Conservation (phyloP, 2,113 vertebrate species). For the Uropsilus gracilis region DNA sequence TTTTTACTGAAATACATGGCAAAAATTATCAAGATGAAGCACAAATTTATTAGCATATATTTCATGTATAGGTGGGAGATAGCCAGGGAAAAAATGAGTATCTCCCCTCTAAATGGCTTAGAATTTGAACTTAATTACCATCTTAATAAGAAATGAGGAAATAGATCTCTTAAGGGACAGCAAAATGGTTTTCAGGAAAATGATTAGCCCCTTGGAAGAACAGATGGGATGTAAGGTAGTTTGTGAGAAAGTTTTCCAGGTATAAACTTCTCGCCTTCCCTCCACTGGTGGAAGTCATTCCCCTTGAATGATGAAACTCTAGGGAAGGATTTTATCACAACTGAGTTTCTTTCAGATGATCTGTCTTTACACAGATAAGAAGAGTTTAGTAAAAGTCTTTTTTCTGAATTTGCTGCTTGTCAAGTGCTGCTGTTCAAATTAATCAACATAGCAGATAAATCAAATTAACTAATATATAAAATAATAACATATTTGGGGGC, state of each 20-base stretch:
- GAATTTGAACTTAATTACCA: background rate
- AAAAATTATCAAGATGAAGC: background rate
- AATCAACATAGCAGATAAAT: no score
- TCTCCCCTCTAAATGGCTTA: background rate
- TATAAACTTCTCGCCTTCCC: background rate
- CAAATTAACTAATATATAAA: no score
- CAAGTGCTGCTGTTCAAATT: background rate
- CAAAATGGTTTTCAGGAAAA: background rate
- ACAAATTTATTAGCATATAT: background rate
- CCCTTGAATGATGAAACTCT: background rate
- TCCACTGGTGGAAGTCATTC: background rate
- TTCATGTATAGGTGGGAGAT: background rate
- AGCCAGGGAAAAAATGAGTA: background rate
- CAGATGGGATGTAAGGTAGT: background rate
- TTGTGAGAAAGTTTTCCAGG: background rate
- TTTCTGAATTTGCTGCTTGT: background rate
- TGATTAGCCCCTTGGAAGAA: background rate
- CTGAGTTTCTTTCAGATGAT: background rate
- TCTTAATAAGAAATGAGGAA: background rate
- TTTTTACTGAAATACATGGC: background rate
- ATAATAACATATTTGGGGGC: no score
- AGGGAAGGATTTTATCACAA: background rate
- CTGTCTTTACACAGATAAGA: background rate
- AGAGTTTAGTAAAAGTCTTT: background rate
- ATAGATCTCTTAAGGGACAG: background rate